phyloP scores from a whole-genome alignment of 1,140 invertebrate species.

The Thalassaphorura encarpata region DNA sequence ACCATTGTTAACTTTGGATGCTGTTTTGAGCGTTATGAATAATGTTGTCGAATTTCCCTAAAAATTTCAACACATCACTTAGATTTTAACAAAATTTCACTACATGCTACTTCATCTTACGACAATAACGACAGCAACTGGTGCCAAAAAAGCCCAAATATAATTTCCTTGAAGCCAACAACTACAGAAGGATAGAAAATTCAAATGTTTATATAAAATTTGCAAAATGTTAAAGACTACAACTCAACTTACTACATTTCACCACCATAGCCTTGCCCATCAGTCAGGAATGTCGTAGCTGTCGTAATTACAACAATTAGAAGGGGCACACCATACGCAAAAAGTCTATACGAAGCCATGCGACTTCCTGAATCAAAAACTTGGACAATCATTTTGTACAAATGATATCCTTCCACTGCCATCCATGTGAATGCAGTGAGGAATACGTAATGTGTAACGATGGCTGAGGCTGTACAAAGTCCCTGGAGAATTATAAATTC shows the following conservation, averaged over 20 bases:
- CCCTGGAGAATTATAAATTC: constrained; percentile 32
- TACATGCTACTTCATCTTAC: constrained; percentile 3
- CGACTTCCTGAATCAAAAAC: constrained; percentile 24
- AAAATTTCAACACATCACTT: background rate
- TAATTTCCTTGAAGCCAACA: constrained; percentile 26
- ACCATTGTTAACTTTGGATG: constrained; percentile 25
- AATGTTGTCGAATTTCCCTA: constrained; percentile 27
- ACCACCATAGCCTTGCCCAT: constrained; percentile 17
- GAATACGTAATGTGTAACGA: constrained; percentile 50
- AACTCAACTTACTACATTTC: constrained; percentile 24
- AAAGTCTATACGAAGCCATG: constrained; percentile 17
- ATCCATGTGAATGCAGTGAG: constrained; percentile 52
- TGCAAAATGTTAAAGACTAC: background rate
- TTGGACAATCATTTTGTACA: constrained; percentile 42
- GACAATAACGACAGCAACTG: constrained; percentile 21
- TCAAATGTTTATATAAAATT: background rate
- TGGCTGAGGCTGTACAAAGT: constrained; percentile 46
- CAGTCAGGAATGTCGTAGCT: background rate
- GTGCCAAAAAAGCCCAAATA: constrained; percentile 20
- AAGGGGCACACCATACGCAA: constrained; percentile 43
- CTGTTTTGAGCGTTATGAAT: constrained; percentile 28
- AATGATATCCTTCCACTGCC: constrained; percentile 43
- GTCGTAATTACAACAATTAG: constrained; percentile 38
- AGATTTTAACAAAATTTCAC: background rate
- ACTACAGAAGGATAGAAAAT: constrained; percentile 2